These are phyloP conservation scores for Drosophila bocqueti DNA, from an alignment of 1,140 invertebrate species.

Conservation along the genomic window DNA sequence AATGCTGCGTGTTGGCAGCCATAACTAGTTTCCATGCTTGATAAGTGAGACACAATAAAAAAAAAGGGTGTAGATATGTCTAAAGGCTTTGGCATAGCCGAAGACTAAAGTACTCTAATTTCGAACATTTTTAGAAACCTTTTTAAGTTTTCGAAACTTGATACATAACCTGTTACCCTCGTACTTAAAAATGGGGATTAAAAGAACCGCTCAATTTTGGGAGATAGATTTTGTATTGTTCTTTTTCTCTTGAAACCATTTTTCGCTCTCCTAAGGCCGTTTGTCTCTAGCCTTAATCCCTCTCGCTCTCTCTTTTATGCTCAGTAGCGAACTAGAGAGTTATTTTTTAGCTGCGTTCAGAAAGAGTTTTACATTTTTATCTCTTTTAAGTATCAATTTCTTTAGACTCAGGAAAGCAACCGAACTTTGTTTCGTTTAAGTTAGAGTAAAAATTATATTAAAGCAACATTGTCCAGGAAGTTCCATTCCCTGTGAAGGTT, in stretches of 20 bases:
- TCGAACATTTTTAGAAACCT: too few relatives aligned
- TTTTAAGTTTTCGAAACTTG: too few relatives aligned
- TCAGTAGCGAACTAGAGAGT: background rate
- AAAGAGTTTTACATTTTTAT: background rate
- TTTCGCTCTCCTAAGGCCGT: too few relatives aligned
- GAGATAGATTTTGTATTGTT: too few relatives aligned
- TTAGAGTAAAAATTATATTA: background rate
- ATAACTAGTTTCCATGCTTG: slow-evolving; percentile 67
- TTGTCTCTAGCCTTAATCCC: too few relatives aligned
- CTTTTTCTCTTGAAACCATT: too few relatives aligned
- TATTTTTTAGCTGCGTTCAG: background rate
- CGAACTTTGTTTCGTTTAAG: rapidly evolving
- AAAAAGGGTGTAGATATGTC: background rate
- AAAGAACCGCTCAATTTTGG: too few relatives aligned
- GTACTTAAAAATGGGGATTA: background rate
- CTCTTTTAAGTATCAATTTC: background rate
- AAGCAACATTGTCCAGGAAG: slow-evolving; percentile 21
- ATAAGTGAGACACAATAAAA: slow-evolving; percentile 43
- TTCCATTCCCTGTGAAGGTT: background rate
- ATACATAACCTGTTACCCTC: too few relatives aligned
- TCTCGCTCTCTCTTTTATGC: too few relatives aligned
- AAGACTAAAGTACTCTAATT: background rate
- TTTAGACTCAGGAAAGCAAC: background rate
- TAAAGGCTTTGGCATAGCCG: background rate
- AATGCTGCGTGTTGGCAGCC: slow-evolving; percentile 61